Evolutionary conservation across 2,113 vertebrate species (phyloP).

Genomic region (Poicephalus gulielmi): DNA sequence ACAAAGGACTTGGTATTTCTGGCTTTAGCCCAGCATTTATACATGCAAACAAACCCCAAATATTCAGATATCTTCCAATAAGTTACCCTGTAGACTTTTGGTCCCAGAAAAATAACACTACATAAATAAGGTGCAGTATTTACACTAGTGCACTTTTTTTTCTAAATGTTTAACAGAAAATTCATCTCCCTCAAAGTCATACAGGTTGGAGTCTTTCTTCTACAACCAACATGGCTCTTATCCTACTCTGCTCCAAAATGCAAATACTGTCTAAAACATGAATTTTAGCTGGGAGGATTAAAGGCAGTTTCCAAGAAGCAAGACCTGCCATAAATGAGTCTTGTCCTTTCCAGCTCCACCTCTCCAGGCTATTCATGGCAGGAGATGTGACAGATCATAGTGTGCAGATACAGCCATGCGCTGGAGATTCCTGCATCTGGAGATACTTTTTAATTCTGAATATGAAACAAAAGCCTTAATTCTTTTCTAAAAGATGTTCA

Average conservation of each 20-base stretch:
- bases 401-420: neutral
- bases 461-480: neutral
- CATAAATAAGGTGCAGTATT: neutral
- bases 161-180: neutral
- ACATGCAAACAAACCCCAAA: neutral
- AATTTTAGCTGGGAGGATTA: neutral
- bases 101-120: neutral
- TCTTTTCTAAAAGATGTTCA: neutral
- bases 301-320: neutral
- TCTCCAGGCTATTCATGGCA: neutral
- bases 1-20: neutral
- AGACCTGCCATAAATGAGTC: neutral
- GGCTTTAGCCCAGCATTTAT: neutral
- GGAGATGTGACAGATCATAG: neutral
- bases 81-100: neutral
- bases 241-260: neutral
- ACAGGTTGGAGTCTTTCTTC: neutral
- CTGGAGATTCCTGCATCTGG: neutral
- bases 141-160: neutral
- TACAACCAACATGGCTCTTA: neutral
- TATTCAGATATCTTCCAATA: neutral
- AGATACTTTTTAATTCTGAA: neutral
- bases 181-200: neutral
- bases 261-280: neutral
- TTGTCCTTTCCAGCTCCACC: neutral